These are phyloP conservation scores for Scolopax mira DNA, from an alignment of 2,113 vertebrate genomes.

Conservation along the genomic window DNA sequence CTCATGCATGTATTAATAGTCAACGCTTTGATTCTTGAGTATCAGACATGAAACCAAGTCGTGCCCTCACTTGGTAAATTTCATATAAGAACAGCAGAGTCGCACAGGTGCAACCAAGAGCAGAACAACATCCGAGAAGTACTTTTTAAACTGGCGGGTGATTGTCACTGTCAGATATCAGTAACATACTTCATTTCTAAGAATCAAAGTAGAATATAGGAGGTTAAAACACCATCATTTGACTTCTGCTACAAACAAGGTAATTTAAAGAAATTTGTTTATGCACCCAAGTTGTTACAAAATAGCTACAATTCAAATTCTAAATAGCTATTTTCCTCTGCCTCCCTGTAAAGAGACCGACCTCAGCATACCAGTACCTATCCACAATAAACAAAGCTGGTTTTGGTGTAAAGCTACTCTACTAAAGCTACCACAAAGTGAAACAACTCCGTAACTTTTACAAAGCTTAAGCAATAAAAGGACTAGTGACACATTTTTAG, in stretches of 20 bases:
- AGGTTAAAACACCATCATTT: background rate
- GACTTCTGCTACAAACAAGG: background rate
- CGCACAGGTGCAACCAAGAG: background rate
- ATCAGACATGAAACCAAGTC: background rate
- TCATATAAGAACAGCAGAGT: background rate
- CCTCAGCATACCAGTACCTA: background rate
- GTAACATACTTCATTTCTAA: background rate
- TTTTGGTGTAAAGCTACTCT: background rate
- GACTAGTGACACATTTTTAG: background rate
- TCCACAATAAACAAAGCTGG: background rate
- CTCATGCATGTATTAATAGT: accelerated
- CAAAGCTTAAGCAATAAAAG: background rate
- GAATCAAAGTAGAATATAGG: background rate
- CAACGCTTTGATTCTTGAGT: background rate
- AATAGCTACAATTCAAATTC: background rate
- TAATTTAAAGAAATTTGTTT: background rate
- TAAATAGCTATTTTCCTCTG: background rate
- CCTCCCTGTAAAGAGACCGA: background rate
- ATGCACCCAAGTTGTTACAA: background rate
- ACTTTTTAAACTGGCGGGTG: background rate
- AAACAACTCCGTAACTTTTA: background rate
- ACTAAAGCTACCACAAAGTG: background rate
- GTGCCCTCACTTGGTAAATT: background rate
- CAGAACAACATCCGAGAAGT: background rate
- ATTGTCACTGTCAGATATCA: background rate